A percentile compares a stretch with the other conserved stretches of the same genome.
Evolutionary conservation across 1,140 invertebrate genomes (phyloP).

Genomic region (Proctacanthus coquilletti): DNA sequence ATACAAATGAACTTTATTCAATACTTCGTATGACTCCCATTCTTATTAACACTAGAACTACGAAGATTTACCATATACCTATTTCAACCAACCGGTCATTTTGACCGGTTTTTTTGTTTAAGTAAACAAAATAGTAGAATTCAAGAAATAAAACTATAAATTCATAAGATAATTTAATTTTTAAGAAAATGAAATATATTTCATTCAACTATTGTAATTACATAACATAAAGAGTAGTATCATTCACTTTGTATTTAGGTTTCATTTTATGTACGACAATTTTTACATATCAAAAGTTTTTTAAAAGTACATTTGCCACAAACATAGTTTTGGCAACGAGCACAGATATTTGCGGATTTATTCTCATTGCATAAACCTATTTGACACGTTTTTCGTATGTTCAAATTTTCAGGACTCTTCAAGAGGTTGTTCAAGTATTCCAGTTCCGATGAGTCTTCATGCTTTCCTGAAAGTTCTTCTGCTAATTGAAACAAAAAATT

Average conservation of each 20-base stretch:
- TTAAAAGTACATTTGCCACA: not conserved
- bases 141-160: not conserved
- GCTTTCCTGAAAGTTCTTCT: not conserved
- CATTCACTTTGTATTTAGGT: not conserved
- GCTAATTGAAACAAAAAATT: slow-evolving; percentile 8
- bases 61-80: not conserved
- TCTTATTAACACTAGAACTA: slow-evolving; percentile 1
- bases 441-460: not conserved
- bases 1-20: too few relatives aligned
- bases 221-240: slow-evolving; percentile 1
- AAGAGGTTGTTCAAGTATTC: not conserved
- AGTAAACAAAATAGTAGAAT: not conserved
- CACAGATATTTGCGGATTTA: not conserved
- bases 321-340: not conserved
- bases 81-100: not conserved
- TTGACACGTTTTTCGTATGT: not conserved
- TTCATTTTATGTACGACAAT: not conserved
- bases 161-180: slow-evolving; percentile 1
- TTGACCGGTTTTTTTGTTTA: not conserved
- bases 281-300: not conserved
- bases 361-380: slow-evolving; percentile 1
- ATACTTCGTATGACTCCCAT: too few relatives aligned
- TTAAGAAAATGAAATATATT: slow-evolving; percentile 3
- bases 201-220: slow-evolving; percentile 5
- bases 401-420: not conserved